Percentiles rank a stretch among this genome's conserved stretches.
Evolutionary conservation across 2,113 vertebrate genomes (phyloP).

Genomic region (Muscicapa adusta): DNA sequence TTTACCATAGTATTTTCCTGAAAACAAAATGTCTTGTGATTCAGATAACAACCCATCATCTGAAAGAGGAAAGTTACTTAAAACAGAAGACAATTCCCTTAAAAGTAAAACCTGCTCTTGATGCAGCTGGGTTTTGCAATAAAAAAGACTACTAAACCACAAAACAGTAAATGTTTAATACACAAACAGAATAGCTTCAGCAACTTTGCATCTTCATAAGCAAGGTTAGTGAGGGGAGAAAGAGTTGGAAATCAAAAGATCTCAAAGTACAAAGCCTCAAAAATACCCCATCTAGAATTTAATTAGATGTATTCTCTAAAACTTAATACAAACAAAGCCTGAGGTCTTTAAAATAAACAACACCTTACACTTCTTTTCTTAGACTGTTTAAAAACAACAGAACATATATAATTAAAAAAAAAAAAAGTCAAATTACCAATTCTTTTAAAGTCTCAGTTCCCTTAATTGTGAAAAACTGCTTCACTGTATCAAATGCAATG

Average conservation of each 20-base stretch:
- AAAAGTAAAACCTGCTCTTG: neutral
- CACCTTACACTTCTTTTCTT: neutral
- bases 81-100: neutral
- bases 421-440: conserved; percentile 77
- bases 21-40: neutral
- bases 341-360: neutral
- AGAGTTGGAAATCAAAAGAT: neutral
- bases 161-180: neutral
- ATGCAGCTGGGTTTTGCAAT: neutral
- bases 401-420: neutral
- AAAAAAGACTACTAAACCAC: neutral
- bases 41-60: neutral
- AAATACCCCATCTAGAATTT: neutral
- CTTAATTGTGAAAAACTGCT: conserved; percentile 81
- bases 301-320: neutral
- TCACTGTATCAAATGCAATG: conserved; percentile 94
- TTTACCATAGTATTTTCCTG: neutral
- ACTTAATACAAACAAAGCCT: neutral
- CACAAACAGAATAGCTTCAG: neutral
- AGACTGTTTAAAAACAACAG: neutral
- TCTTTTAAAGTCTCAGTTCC: conserved; percentile 88
- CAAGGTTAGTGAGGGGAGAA: neutral
- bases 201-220: neutral
- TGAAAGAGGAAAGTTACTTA: neutral
- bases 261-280: neutral